Conservation (phyloP, 2,113 vertebrate genomes). For the Tonatia bakeri region DNA sequence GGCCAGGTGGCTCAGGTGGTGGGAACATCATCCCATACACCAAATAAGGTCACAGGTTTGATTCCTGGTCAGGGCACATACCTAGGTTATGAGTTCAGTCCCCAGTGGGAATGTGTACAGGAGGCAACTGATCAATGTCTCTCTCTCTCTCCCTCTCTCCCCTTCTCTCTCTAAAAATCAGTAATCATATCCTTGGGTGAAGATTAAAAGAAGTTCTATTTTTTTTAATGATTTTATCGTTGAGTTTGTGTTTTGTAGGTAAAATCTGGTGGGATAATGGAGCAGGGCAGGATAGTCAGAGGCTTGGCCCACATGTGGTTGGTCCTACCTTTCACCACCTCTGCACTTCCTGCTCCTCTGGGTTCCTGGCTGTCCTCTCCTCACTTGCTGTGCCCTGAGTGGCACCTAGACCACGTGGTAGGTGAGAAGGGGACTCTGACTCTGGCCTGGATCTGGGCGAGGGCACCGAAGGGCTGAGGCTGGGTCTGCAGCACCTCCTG, state of each 20-base stretch:
- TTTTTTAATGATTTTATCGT: neutral
- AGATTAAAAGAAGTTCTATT: no score
- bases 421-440: neutral
- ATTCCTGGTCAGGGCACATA: no score
- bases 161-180: no score
- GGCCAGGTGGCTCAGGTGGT: no score
- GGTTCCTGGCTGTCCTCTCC: neutral
- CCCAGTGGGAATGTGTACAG: no score
- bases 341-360: neutral
- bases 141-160: no score
- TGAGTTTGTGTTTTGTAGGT: neutral
- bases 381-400: rapidly evolving
- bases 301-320: neutral
- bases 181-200: no score
- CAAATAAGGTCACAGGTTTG: no score
- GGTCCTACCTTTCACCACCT: neutral
- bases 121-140: no score
- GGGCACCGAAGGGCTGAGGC: neutral
- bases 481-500: neutral
- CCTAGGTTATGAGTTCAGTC: no score
- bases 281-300: no score
- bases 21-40: no score
- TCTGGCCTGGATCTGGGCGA: neutral
- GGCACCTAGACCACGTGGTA: neutral
- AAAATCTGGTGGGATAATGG: neutral